Conservation (phyloP, 2,113 vertebrate genomes). For the Laticauda laticaudata region DNA sequence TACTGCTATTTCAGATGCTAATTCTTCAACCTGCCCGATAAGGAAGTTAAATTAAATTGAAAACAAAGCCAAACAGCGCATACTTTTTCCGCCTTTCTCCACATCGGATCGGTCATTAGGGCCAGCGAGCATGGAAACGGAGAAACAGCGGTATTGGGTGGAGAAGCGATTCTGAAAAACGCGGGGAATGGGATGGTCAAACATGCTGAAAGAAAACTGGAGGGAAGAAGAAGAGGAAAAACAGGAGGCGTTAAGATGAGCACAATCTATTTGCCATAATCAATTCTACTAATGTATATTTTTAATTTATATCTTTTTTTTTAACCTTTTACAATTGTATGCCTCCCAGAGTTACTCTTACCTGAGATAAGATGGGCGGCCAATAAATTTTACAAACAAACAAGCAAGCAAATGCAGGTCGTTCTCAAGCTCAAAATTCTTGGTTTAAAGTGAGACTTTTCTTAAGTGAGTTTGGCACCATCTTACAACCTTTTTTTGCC, state of each 20-base stretch:
- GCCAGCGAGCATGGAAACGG: slow-evolving; percentile 95
- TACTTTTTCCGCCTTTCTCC: slow-evolving; percentile 99
- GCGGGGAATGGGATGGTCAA: slow-evolving; percentile 90
- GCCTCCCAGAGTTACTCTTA: too few relatives aligned
- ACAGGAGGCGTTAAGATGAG: neutral
- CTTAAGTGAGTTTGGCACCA: too few relatives aligned
- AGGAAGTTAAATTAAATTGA: slow-evolving; percentile 18
- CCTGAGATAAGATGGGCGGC: too few relatives aligned
- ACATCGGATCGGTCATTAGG: slow-evolving; percentile 98
- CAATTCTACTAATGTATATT: neutral
- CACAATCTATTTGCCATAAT: neutral
- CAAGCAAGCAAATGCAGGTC: too few relatives aligned
- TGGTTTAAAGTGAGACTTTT: too few relatives aligned
- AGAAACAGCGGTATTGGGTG: slow-evolving; percentile 97
- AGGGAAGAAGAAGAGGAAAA: neutral
- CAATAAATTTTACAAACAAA: neutral
- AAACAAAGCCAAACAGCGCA: slow-evolving; percentile 67
- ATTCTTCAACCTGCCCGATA: slow-evolving; percentile 19
- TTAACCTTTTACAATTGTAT: neutral
- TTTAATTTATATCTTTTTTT: neutral
- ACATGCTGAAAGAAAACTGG: slow-evolving; percentile 96
- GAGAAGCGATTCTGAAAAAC: slow-evolving; percentile 98
- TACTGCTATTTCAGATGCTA: too few relatives aligned
- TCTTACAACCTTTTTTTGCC: too few relatives aligned
- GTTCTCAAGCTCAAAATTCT: too few relatives aligned